Evolutionary conservation across 2,797 vertebrate genomes (phyloP).

Genomic region (Tapirus indicus): DNA sequence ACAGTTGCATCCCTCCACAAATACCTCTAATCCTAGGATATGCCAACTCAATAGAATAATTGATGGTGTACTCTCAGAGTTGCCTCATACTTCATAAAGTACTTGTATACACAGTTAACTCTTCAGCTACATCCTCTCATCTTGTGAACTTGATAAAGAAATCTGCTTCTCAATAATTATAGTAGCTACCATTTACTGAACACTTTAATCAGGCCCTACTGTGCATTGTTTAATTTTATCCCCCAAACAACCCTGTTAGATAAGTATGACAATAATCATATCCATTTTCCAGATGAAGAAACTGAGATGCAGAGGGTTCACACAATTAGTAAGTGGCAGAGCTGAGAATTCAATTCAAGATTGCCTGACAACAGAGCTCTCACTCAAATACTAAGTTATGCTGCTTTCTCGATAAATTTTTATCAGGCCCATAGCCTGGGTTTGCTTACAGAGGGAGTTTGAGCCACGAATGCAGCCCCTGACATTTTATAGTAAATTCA

Average conservation of each 20-base stretch:
- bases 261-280: neutral
- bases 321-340: neutral
- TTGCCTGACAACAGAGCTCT: neutral
- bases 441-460: constrained; percentile 21
- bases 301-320: neutral
- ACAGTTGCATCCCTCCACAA: neutral
- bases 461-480: constrained; percentile 3
- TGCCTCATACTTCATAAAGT: constrained; percentile 39
- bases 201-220: neutral
- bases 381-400: neutral
- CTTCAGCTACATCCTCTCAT: neutral
- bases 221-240: neutral
- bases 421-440: neutral
- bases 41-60: neutral
- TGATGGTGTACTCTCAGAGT: neutral
- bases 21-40: neutral
- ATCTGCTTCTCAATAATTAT: neutral
- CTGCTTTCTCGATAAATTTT: constrained; percentile 40
- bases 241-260: neutral
- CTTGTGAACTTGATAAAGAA: neutral
- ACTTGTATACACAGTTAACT: neutral
- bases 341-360: neutral
- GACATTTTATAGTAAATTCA: constrained; percentile 44
- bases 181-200: neutral
- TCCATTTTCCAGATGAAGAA: constrained; percentile 31